These are phyloP conservation scores for Heliothis virescens DNA, from an alignment of 1,140 invertebrate genomes.

Conservation along the genomic window DNA sequence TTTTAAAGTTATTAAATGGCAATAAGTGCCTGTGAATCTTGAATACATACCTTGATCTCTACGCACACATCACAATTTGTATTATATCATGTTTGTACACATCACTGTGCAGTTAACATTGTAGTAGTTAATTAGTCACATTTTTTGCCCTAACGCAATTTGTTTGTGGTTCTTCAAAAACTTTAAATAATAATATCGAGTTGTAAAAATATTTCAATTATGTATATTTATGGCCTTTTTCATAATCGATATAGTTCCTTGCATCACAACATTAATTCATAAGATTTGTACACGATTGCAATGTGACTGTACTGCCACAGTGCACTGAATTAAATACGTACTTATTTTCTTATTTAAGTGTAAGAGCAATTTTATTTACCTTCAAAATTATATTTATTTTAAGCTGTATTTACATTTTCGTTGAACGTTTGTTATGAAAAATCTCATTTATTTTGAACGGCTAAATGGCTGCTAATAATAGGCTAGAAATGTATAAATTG, in stretches of 20 bases:
- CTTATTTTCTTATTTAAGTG: background rate
- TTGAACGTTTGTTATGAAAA: too few relatives aligned
- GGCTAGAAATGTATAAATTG: slow-evolving; percentile 27
- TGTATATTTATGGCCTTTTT: background rate
- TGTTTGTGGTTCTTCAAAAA: background rate
- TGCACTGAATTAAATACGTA: slow-evolving; percentile 3
- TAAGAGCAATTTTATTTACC: background rate
- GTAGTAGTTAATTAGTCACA: background rate
- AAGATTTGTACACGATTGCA: background rate
- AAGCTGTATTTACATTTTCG: too few relatives aligned
- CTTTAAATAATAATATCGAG: too few relatives aligned
- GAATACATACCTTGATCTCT: background rate
- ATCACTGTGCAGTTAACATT: background rate
- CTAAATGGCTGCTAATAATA: background rate
- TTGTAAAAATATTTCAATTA: too few relatives aligned
- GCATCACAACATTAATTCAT: background rate
- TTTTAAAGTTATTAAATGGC: too few relatives aligned
- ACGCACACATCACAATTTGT: background rate
- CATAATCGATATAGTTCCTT: slow-evolving; percentile 4
- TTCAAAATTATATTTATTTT: background rate
- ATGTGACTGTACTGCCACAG: background rate
- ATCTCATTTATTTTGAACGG: background rate
- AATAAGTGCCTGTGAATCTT: too few relatives aligned
- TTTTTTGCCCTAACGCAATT: background rate
- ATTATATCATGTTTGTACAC: slow-evolving; percentile 1